Evolutionary conservation across 2,888 invertebrate species (phyloP).

Genomic region (Thalpophila matura): DNA sequence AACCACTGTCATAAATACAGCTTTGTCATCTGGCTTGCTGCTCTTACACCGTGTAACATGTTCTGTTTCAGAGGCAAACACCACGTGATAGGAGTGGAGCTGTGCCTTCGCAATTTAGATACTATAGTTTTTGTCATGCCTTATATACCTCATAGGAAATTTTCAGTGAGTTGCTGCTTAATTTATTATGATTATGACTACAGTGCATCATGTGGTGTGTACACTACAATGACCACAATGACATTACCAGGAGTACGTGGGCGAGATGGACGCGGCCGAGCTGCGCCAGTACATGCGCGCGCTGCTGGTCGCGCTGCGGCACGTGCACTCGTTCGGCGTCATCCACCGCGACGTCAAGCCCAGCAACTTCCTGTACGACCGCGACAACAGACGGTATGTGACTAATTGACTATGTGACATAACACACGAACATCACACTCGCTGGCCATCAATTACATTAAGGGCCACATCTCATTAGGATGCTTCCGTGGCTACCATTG

Average conservation of each 20-base stretch:
- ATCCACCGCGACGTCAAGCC: constrained; percentile 98
- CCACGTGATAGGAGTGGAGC: constrained; percentile 95
- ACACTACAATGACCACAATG: too few species aligned
- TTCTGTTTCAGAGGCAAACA: constrained; percentile 92
- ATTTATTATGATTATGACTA: neutral
- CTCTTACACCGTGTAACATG: neutral
- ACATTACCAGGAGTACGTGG: constrained; percentile 93
- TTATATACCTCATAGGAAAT: constrained; percentile 95
- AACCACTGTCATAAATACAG: too few species aligned
- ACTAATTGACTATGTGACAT: too few species aligned
- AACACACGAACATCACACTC: too few species aligned
- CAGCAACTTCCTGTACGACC: constrained; percentile 96
- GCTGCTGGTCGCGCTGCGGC: constrained; percentile 93
- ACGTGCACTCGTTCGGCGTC: constrained; percentile 95
- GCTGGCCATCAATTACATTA: too few species aligned
- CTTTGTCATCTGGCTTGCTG: too few species aligned
- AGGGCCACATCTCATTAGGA: too few species aligned
- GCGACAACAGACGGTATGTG: constrained; percentile 91
- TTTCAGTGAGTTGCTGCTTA: constrained; percentile 91
- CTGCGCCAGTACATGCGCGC: constrained; percentile 95
- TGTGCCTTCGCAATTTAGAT: constrained; percentile 94
- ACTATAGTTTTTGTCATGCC: constrained; percentile 97
- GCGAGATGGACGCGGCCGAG: constrained; percentile 93
- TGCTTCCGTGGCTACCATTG: too few species aligned
- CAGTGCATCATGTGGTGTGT: too few species aligned